Conservation (phyloP, 1,140 invertebrate genomes). For the Dendrolimus kikuchii region DNA sequence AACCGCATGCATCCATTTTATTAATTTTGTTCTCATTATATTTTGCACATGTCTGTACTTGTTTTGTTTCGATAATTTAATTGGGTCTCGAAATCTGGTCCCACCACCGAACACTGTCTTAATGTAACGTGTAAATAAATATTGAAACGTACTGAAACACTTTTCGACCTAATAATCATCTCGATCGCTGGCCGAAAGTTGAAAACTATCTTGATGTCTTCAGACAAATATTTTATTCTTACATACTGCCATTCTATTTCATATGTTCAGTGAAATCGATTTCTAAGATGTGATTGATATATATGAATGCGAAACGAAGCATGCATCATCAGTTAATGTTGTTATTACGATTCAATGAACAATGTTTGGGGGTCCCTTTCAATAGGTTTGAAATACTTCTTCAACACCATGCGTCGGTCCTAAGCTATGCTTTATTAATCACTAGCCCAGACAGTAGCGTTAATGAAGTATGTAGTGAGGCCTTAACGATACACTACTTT, state of each 20-base stretch:
- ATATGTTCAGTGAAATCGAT: no score
- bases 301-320: neutral
- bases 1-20: constrained; percentile 41
- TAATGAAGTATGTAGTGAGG: constrained; percentile 39
- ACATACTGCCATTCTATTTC: no score
- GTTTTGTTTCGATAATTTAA: no score
- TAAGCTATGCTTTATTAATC: constrained; percentile 38
- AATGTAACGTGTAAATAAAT: no score
- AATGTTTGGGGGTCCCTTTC: constrained; percentile 18
- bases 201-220: no score
- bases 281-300: no score
- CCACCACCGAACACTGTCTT: constrained; percentile 12
- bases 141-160: no score
- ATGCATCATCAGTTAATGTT: constrained; percentile 41
- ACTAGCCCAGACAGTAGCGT: constrained; percentile 52
- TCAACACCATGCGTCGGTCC: constrained; percentile 42
- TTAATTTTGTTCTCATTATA: neutral
- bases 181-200: no score
- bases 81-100: neutral
- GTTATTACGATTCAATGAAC: constrained; percentile 31
- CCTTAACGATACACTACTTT: constrained; percentile 31
- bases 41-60: no score
- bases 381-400: constrained; percentile 12
- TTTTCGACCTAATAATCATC: no score
- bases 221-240: no score